These are phyloP conservation scores for Saturnia japonica DNA, from an alignment of 2,888 invertebrate species.

Conservation along the genomic window DNA sequence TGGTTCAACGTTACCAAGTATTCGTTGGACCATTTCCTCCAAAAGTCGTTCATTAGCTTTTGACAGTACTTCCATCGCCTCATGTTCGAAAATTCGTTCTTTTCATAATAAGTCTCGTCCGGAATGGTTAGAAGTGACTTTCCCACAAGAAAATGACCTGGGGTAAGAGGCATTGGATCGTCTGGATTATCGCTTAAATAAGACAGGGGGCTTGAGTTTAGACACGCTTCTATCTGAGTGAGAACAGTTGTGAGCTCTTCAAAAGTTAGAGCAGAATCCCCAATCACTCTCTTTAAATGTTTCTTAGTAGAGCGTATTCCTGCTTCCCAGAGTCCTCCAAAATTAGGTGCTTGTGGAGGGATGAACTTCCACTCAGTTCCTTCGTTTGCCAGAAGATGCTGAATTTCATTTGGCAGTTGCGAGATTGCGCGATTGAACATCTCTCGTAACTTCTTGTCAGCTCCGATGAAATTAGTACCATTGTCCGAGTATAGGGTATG, in stretches of 20 bases:
- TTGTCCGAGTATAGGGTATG: slow-evolving; percentile 29
- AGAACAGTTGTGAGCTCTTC: slow-evolving; percentile 23
- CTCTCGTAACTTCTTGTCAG: slow-evolving; percentile 23
- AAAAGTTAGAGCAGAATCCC: slow-evolving; percentile 25
- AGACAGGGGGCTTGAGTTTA: slow-evolving; percentile 20
- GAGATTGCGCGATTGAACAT: slow-evolving; percentile 13
- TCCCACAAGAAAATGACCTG: slow-evolving; percentile 13
- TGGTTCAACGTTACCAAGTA: neutral
- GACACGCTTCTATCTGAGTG: slow-evolving; percentile 22
- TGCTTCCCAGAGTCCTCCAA: slow-evolving; percentile 35
- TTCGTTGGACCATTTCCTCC: slow-evolving; percentile 3
- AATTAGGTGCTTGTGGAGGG: slow-evolving; percentile 27
- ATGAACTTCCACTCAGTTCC: slow-evolving; percentile 29
- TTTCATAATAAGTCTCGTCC: neutral
- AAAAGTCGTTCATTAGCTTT: neutral
- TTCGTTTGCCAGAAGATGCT: slow-evolving; percentile 23
- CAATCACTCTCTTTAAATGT: slow-evolving; percentile 30
- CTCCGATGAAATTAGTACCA: slow-evolving; percentile 30
- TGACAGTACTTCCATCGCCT: neutral
- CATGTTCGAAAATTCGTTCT: neutral
- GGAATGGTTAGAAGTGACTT: neutral
- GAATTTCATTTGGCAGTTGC: slow-evolving; percentile 20
- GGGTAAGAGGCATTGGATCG: neutral
- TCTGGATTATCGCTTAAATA: neutral
- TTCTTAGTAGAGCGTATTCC: slow-evolving; percentile 29